phyloP scores from a whole-genome alignment of 2,797 vertebrate genomes.

The Hyperoplus immaculatus region DNA sequence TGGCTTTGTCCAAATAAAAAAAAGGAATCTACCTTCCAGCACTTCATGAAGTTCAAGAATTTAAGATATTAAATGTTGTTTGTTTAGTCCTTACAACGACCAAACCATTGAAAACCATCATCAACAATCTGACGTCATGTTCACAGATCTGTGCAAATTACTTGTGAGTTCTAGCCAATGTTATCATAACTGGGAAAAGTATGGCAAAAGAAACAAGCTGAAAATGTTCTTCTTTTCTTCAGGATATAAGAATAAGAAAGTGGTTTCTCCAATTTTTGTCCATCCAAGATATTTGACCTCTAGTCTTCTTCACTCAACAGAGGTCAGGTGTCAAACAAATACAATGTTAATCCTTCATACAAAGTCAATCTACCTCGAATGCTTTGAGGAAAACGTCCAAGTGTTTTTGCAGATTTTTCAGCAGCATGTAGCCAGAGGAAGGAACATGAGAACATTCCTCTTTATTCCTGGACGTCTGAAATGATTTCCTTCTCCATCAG shows the following conservation, averaged over 20 bases:
- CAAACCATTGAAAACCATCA: neutral
- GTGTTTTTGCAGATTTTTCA: neutral
- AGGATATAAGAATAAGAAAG: neutral
- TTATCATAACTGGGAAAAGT: neutral
- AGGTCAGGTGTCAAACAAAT: slow-evolving; percentile 35
- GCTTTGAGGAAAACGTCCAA: neutral
- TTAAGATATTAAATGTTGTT: neutral
- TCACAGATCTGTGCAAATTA: neutral
- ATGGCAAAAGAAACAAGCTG: slow-evolving; percentile 2
- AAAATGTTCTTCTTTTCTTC: neutral
- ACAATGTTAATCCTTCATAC: neutral
- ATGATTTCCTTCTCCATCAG: slow-evolving; percentile 5
- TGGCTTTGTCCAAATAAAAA: neutral
- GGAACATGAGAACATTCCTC: neutral
- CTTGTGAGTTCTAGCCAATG: neutral
- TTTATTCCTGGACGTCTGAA: slow-evolving; percentile 6
- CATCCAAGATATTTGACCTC: neutral
- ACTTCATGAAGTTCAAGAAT: neutral
- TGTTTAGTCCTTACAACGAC: neutral
- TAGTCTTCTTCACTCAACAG: neutral
- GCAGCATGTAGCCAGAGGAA: neutral
- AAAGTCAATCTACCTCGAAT: neutral
- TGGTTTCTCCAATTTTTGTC: neutral
- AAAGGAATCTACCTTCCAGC: neutral
- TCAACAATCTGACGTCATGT: neutral